These are phyloP conservation scores for Colinus virginianus DNA, from an alignment of 2,113 vertebrate genomes.

Conservation along the genomic window DNA sequence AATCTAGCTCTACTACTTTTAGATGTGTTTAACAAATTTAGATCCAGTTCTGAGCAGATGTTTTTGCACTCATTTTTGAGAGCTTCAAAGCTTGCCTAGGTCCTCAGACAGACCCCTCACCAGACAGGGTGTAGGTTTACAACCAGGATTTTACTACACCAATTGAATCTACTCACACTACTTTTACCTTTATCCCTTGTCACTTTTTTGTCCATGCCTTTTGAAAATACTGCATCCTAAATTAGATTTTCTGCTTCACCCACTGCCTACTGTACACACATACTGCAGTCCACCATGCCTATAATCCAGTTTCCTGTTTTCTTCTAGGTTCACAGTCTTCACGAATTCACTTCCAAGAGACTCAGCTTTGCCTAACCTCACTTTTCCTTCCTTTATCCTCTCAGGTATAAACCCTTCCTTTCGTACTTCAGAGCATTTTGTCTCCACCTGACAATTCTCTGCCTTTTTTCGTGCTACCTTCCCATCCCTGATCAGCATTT, in stretches of 20 bases:
- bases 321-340: not conserved
- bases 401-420: not conserved
- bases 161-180: not conserved
- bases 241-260: not conserved
- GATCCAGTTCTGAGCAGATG: not conserved
- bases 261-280: not conserved
- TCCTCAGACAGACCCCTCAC: not conserved
- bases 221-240: not conserved
- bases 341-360: not conserved
- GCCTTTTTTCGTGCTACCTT: not conserved
- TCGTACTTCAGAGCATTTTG: conserved; percentile 18
- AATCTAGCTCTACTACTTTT: not conserved
- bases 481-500: not conserved
- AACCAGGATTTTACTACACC: not conserved
- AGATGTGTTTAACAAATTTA: not conserved
- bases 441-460: conserved; percentile 30
- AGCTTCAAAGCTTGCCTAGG: not conserved
- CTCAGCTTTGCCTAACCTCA: not conserved
- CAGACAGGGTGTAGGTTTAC: not conserved
- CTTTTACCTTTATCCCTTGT: not conserved
- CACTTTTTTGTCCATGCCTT: not conserved
- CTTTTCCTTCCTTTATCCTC: not conserved
- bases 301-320: conserved; percentile 1
- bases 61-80: not conserved
- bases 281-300: not conserved